A percentile compares a stretch with the other conserved stretches of the same genome.
Evolutionary conservation across 2,113 vertebrate species (phyloP).

Genomic region (Philantomba maxwellii): DNA sequence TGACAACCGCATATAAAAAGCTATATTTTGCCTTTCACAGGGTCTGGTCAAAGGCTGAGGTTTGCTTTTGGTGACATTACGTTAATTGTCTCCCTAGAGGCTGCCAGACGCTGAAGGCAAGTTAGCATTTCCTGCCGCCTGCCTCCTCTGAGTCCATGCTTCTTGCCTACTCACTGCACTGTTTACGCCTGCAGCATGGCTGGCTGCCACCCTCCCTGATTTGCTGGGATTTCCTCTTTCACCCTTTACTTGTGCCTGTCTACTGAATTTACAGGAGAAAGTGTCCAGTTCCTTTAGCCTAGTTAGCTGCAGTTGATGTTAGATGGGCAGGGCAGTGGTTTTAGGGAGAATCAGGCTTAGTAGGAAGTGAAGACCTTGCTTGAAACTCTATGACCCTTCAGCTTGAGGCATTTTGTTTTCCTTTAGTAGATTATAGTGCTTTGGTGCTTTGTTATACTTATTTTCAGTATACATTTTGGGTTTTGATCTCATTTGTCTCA

Average conservation of each 20-base stretch:
- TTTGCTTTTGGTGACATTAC: conserved; percentile 61
- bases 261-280: not conserved
- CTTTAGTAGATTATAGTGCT: not conserved
- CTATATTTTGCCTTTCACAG: conserved; percentile 43
- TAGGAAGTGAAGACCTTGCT: not conserved
- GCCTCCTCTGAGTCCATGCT: not conserved
- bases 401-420: not conserved
- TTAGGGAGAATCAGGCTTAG: not conserved
- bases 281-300: not conserved
- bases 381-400: not conserved
- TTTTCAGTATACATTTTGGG: not conserved
- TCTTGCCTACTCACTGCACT: conserved; percentile 23
- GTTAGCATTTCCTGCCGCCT: conserved; percentile 9
- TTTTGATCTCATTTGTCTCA: not conserved
- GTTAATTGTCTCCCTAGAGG: conserved; percentile 73
- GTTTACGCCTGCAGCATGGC: conserved; percentile 54
- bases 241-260: not conserved
- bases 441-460: not conserved
- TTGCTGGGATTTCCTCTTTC: not conserved
- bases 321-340: not conserved
- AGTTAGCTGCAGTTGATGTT: not conserved
- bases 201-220: conserved; percentile 9
- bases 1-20: conserved; percentile 56
- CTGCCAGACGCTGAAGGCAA: not conserved
- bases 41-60: conserved; percentile 58